phyloP scores from a whole-genome alignment of 2,797 vertebrate species.

The Helicolenus hilgendorfi region DNA sequence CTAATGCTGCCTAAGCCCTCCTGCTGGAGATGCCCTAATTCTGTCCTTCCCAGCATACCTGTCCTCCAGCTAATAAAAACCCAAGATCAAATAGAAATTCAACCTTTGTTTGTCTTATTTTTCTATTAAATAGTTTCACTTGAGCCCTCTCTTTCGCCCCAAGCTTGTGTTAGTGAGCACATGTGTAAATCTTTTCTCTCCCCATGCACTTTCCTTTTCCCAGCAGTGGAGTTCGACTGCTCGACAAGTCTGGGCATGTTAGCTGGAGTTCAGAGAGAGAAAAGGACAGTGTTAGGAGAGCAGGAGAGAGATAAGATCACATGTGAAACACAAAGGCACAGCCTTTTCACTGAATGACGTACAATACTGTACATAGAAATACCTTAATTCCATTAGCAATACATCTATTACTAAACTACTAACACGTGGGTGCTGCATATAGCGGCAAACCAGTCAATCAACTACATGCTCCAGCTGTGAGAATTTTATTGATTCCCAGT shows the following conservation, averaged over 20 bases:
- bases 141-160: background rate
- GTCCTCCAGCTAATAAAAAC: constrained; percentile 7
- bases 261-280: constrained; percentile 43
- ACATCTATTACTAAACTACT: background rate
- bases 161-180: constrained; percentile 18
- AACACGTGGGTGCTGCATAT: background rate
- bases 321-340: background rate
- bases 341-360: background rate
- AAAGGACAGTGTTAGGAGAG: constrained; percentile 44
- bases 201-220: constrained; percentile 55
- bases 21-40: constrained; percentile 56
- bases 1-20: constrained; percentile 65
- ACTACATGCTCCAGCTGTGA: background rate
- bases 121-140: constrained; percentile 31
- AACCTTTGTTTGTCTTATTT: constrained; percentile 8
- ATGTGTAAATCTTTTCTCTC: constrained; percentile 50
- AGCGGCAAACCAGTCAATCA: background rate
- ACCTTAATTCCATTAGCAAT: background rate
- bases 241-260: constrained; percentile 78
- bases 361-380: background rate
- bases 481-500: background rate
- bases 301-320: constrained; percentile 21
- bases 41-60: constrained; percentile 32
- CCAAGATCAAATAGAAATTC: constrained; percentile 28
- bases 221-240: constrained; percentile 42